Base-by-base conservation (phyloP, 2,797 vertebrate species). In the Miopithecus talapoin region DNA sequence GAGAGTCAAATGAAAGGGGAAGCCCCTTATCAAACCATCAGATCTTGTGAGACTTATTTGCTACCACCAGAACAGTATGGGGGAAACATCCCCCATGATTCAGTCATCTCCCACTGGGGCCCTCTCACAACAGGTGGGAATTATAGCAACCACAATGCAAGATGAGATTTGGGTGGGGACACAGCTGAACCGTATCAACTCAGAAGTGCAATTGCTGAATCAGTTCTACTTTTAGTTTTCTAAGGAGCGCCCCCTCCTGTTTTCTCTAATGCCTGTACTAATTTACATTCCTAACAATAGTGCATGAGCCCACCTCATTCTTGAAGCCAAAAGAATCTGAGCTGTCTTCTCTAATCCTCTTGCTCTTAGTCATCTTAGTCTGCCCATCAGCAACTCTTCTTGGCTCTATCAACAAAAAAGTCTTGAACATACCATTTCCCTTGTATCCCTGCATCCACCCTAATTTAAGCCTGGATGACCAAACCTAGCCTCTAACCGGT, bases 401-500 rank as follows among this genome's bases (percentile, higher is more conserved):
- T 76, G 78, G 61, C 26, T 87, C 26, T 87, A 70, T 28, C 28
- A 46, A 24, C 50, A 50, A 30, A 85, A 86, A 84, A 36, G 33
- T 39, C 59, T 22, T 22, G 24, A 46, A 39, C 3, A 7, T 13
- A 26, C 33, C 8, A 14, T 1, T 81, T 85, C 24, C 50, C 48
- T 91, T 50, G 46, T n/a, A 21, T 33, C 14, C 13, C 17, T 11
- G 4, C 0, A 0, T 8, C 76, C 10, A 16, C 6, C 1, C 11
- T 30, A 0, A 12, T 12, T 70, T 13, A 10, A 57, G 12, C 59
- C 55, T 3, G 30, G 72, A 26, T 4, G 43, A 8, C 16, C 19
- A 4, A 4, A 1, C 2, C 2, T 50, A 0, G 0, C 39, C 46
- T 30, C 30, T 4, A 7, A 28, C 50, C 9, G 5, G n/a, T 33